Conservation (phyloP, 2,113 vertebrate species). For the Xerus inauris region DNA sequence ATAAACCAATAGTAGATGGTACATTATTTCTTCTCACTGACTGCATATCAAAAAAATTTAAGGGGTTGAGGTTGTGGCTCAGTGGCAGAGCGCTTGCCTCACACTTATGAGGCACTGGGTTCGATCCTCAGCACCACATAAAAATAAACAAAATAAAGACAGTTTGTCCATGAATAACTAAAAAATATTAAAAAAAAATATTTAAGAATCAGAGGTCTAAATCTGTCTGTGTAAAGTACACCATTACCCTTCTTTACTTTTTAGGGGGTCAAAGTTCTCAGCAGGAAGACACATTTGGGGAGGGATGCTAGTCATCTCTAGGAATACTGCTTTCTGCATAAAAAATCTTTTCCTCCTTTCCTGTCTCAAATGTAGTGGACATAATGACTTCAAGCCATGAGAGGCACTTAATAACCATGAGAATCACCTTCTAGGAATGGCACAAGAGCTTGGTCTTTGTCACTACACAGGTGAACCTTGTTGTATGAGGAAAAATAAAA, state of each 20-base stretch:
- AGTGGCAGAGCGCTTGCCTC: too few species aligned
- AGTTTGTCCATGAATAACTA: too few species aligned
- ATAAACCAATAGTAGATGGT: background rate
- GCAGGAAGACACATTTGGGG: background rate
- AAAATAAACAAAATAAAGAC: too few species aligned
- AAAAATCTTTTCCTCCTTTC: background rate
- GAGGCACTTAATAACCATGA: background rate
- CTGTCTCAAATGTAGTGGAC: background rate
- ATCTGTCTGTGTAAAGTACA: background rate
- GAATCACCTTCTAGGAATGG: background rate
- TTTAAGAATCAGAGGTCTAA: slow-evolving; percentile 8
- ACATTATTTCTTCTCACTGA: background rate
- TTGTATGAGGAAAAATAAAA: background rate
- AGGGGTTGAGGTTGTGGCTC: too few species aligned
- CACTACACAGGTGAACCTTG: background rate
- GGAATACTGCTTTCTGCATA: background rate
- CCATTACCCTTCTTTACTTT: background rate
- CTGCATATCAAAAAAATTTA: background rate
- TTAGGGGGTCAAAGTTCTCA: background rate
- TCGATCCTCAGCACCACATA: too few species aligned
- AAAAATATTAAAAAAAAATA: too few species aligned
- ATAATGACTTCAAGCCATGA: background rate
- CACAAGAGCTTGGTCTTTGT: background rate
- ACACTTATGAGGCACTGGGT: too few species aligned
- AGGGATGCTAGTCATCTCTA: background rate